phyloP scores from a whole-genome alignment of 2,113 vertebrate species.

The Chamaea fasciata region DNA sequence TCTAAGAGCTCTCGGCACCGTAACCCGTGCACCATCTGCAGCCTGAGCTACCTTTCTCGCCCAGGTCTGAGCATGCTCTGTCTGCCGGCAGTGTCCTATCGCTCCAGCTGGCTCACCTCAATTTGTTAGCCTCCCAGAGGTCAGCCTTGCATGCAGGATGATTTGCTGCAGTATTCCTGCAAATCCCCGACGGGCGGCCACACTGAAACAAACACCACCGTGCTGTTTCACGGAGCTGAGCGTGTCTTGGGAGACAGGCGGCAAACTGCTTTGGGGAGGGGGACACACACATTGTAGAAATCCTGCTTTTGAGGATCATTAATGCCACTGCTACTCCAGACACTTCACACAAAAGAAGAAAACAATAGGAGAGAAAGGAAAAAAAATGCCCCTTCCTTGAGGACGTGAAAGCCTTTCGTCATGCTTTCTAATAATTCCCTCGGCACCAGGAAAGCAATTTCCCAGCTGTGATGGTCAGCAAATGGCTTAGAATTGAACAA shows the following conservation, averaged over 20 bases:
- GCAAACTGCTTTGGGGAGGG: not conserved
- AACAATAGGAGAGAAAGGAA: not conserved
- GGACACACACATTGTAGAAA: not conserved
- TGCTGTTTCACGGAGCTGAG: not conserved
- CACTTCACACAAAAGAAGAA: not conserved
- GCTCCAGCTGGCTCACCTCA: conserved; percentile 65
- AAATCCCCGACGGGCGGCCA: conserved; percentile 33
- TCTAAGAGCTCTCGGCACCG: not conserved
- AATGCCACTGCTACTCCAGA: not conserved
- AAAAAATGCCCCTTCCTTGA: not conserved
- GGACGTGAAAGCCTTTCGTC: not conserved
- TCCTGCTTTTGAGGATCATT: not conserved
- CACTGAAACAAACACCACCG: not conserved
- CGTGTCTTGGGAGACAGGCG: not conserved
- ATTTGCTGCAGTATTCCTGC: conserved; percentile 61
- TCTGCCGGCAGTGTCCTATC: conserved; percentile 37
- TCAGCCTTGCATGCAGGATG: conserved; percentile 54
- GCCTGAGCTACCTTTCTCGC: conserved; percentile 16
- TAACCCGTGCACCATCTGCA: conserved; percentile 32
- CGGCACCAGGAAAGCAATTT: not conserved
- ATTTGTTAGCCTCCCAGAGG: conserved; percentile 68
- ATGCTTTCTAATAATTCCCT: conserved; percentile 13
- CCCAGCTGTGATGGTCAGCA: not conserved
- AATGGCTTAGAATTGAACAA: not conserved
- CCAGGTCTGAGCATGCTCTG: conserved; percentile 62